Conservation (phyloP, 1,140 invertebrate species). For the Trichomalopsis sarcophagae region DNA sequence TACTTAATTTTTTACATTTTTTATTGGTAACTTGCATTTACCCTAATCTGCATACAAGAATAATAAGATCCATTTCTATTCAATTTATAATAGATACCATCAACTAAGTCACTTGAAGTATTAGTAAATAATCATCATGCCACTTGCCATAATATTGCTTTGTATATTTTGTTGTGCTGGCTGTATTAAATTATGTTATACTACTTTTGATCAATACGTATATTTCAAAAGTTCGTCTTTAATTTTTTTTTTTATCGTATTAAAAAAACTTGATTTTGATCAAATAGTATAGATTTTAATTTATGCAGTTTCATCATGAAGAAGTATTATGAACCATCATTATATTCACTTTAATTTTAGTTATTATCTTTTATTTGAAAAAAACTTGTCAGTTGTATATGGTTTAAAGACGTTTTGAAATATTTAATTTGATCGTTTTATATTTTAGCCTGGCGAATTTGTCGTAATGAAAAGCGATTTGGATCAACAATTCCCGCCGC, state of each 20-base stretch:
- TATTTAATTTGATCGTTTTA: slow-evolving; percentile 13
- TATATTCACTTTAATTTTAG: neutral
- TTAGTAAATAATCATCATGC: neutral
- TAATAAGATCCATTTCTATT: neutral
- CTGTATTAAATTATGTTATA: neutral
- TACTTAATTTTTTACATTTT: neutral
- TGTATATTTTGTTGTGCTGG: neutral
- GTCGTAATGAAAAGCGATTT: slow-evolving; percentile 87
- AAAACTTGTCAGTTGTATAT: neutral
- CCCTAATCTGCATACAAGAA: neutral
- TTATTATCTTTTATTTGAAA: neutral
- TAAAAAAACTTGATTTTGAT: too few relatives aligned
- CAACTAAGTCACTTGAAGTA: neutral
- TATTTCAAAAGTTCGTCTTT: neutral
- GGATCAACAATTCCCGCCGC: slow-evolving; percentile 83
- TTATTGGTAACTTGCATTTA: too few relatives aligned
- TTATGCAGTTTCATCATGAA: neutral
- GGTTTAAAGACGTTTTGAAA: neutral
- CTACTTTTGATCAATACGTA: neutral
- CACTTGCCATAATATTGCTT: neutral
- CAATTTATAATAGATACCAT: neutral
- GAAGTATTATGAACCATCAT: neutral
- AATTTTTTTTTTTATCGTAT: neutral
- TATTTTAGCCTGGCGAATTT: slow-evolving; percentile 86
- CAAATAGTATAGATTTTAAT: neutral